These are phyloP conservation scores for Mycetomoellerius zeteki DNA, from an alignment of 1,140 invertebrate genomes.

Conservation along the genomic window DNA sequence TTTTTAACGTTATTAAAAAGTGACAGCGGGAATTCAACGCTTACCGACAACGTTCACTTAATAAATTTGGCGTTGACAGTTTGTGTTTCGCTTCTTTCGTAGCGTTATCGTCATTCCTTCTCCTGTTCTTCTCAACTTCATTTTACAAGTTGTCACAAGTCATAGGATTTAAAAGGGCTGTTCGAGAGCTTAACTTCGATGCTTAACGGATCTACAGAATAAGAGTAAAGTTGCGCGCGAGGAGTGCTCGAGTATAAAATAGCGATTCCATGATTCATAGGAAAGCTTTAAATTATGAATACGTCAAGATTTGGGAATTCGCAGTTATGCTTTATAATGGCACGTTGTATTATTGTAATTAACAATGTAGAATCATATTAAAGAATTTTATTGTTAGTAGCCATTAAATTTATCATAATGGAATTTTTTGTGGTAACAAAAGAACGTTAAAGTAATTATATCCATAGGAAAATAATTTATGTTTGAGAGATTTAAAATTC, in stretches of 20 bases:
- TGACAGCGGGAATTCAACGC: conserved; percentile 17
- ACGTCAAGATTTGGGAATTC: neutral
- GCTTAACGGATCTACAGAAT: conserved; percentile 27
- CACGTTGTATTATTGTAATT: neutral
- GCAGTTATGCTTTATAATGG: neutral
- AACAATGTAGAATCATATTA: neutral
- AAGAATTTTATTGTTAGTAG: neutral
- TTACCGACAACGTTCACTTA: neutral
- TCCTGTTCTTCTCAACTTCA: conserved; percentile 5
- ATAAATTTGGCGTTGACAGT: conserved; percentile 21
- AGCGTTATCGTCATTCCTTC: neutral
- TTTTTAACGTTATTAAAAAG: conserved; percentile 45
- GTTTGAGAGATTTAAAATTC: neutral
- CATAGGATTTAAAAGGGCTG: conserved; percentile 40
- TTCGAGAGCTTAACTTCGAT: conserved; percentile 31
- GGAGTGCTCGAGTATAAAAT: conserved; percentile 15
- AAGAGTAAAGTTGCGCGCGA: conserved; percentile 3
- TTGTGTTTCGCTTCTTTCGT: conserved; percentile 31
- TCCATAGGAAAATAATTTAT: neutral
- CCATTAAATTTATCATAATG: conserved; percentile 1
- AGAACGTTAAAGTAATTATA: conserved; percentile 14
- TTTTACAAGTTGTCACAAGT: conserved; percentile 33
- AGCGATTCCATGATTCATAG: neutral
- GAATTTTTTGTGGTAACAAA: neutral
- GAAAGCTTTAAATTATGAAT: conserved; percentile 9